Percentiles rank a stretch among this genome's conserved stretches.
Conservation (phyloP, 2,888 invertebrate genomes). For the Invenusta paracnida region DNA sequence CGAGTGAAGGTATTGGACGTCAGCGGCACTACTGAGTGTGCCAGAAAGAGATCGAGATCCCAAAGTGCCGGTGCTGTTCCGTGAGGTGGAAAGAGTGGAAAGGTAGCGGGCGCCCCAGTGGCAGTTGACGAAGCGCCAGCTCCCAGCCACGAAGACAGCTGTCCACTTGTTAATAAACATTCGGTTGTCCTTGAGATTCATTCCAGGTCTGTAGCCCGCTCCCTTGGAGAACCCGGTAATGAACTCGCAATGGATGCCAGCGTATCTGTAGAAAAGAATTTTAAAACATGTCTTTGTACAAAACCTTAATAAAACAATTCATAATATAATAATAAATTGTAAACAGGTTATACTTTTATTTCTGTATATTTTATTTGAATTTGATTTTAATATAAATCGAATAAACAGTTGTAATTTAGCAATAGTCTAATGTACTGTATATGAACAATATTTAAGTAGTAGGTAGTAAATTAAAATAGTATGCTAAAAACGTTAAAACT, state of each 20-base stretch:
- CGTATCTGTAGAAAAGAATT: conserved; percentile 71
- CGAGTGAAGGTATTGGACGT: conserved; percentile 7
- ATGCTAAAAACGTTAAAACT: too few species aligned
- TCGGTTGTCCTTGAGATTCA: conserved; percentile 58
- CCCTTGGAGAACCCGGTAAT: conserved; percentile 98
- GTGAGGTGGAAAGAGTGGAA: background rate
- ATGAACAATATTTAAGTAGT: too few species aligned
- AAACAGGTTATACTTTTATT: too few species aligned
- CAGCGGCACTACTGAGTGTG: background rate
- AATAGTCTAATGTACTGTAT: too few species aligned
- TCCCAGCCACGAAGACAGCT: conserved; percentile 94
- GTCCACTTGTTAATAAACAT: conserved; percentile 95
- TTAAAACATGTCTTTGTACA: background rate
- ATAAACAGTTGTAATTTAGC: too few species aligned
- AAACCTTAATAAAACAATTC: too few species aligned
- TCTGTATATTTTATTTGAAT: too few species aligned
- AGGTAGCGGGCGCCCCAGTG: conserved; percentile 90
- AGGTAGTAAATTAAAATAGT: too few species aligned
- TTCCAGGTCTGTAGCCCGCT: conserved; percentile 94
- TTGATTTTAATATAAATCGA: too few species aligned
- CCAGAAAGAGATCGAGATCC: background rate
- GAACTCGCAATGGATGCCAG: conserved; percentile 94
- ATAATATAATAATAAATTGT: too few species aligned
- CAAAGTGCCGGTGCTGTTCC: background rate
- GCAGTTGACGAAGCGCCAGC: conserved; percentile 97